Conservation (phyloP, 2,113 vertebrate genomes). For the Myocastor coypus region DNA sequence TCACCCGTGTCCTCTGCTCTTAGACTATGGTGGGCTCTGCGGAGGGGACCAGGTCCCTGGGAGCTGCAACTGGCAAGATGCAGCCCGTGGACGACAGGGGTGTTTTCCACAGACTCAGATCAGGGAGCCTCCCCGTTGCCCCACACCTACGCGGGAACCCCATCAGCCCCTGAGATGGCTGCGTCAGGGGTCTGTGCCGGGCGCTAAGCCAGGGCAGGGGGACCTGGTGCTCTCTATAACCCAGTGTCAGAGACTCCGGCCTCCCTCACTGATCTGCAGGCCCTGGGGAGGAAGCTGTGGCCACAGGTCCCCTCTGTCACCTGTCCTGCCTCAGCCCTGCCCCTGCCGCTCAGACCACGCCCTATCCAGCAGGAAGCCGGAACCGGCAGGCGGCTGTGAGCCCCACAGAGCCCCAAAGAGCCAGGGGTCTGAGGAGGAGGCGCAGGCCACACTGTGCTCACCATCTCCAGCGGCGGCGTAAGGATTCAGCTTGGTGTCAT, state of each 20-base stretch:
- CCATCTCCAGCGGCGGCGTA: slow-evolving; percentile 87
- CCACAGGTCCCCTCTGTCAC: background rate
- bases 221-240: background rate
- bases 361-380: background rate
- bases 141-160: background rate
- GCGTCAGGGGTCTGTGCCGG: background rate
- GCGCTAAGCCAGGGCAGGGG: background rate
- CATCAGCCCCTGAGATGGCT: no score
- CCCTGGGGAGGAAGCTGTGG: background rate
- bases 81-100: background rate
- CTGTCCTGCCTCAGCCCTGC: background rate
- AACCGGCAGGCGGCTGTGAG: background rate
- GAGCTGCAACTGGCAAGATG: background rate
- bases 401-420: background rate
- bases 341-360: background rate
- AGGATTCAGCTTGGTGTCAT: slow-evolving; percentile 90
- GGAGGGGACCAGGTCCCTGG: background rate
- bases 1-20: background rate
- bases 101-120: background rate
- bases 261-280: background rate
- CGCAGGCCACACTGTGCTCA: slow-evolving; percentile 80
- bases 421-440: background rate
- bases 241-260: background rate
- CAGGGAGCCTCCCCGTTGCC: background rate
- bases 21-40: background rate